Percentiles rank a stretch among this genome's conserved stretches.
Evolutionary conservation across 2,797 vertebrate species (phyloP).

Genomic region (Galago senegalensis): DNA sequence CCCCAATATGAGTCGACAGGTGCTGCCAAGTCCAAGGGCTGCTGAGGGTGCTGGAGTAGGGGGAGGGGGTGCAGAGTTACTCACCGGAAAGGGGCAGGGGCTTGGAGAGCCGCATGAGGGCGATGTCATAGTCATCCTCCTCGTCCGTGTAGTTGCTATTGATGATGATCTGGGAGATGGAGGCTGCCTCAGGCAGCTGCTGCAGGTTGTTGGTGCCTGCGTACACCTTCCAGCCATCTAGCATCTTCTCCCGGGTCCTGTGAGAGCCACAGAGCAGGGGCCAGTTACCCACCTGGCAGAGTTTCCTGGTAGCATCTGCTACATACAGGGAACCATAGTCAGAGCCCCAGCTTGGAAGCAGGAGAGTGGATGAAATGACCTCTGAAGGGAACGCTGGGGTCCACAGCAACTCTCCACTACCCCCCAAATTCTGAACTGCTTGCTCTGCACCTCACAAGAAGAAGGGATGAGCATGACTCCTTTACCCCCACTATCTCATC

Average conservation of each 20-base stretch:
- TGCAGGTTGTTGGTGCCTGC: conserved; percentile 90
- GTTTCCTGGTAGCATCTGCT: background rate
- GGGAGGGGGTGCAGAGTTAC: background rate
- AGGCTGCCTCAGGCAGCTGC: conserved; percentile 81
- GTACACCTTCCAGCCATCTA: conserved; percentile 91
- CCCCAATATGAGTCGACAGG: background rate
- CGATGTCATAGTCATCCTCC: conserved; percentile 93
- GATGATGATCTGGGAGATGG: conserved; percentile 91
- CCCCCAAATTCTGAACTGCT: background rate
- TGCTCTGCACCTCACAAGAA: background rate
- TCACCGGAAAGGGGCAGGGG: conserved; percentile 87
- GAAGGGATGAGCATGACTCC: too few species aligned
- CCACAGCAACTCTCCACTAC: background rate
- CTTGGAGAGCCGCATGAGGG: conserved; percentile 92
- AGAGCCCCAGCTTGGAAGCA: background rate
- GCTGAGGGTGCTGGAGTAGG: rapidly evolving
- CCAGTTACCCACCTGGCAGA: background rate
- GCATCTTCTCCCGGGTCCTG: conserved; percentile 85
- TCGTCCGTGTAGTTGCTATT: conserved; percentile 91
- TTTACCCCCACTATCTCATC: background rate
- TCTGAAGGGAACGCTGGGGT: background rate
- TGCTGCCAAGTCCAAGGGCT: background rate
- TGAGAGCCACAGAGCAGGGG: background rate
- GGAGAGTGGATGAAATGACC: background rate
- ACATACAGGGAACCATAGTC: background rate